These are phyloP conservation scores for Drosophila burlai DNA, from an alignment of 1,140 invertebrate genomes.

Conservation along the genomic window DNA sequence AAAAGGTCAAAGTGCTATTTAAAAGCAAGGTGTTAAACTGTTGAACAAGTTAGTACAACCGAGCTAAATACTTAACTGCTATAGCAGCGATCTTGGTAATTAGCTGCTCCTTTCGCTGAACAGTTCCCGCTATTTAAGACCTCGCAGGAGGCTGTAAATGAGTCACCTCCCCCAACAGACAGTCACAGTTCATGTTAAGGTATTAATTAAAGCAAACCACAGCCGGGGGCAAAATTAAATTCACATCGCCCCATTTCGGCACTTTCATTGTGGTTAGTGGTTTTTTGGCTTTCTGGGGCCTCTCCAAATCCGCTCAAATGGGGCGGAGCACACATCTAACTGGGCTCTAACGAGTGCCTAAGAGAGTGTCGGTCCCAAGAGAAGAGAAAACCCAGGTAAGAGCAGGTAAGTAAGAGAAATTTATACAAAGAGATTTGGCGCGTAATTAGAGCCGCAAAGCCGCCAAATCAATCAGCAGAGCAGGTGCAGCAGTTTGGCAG, in stretches of 20 bases:
- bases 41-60: background rate
- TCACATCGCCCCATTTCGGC: slow-evolving; percentile 41
- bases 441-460: slow-evolving; percentile 37
- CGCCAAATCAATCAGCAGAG: slow-evolving; percentile 61
- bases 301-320: slow-evolving; percentile 14
- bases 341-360: slow-evolving; percentile 38
- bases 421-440: slow-evolving; percentile 4
- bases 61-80: background rate
- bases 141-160: slow-evolving; percentile 13
- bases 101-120: background rate
- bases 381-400: slow-evolving; percentile 24
- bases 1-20: background rate
- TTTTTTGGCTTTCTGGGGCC: slow-evolving; percentile 4
- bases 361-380: slow-evolving; percentile 17
- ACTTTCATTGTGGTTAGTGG: slow-evolving; percentile 5
- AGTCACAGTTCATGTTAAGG: background rate
- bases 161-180: slow-evolving; percentile 5
- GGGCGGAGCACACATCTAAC: slow-evolving; percentile 62
- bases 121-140: background rate
- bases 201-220: slow-evolving; percentile 19
- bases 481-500: slow-evolving; percentile 68
- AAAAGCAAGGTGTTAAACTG: background rate
- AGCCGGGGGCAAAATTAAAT: slow-evolving; percentile 37
- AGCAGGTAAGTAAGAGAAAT: slow-evolving; percentile 20
- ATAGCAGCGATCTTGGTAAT: background rate